phyloP scores from a whole-genome alignment of 35 echinoderm and acorn worm genomes.

The Acanthaster planci region DNA sequence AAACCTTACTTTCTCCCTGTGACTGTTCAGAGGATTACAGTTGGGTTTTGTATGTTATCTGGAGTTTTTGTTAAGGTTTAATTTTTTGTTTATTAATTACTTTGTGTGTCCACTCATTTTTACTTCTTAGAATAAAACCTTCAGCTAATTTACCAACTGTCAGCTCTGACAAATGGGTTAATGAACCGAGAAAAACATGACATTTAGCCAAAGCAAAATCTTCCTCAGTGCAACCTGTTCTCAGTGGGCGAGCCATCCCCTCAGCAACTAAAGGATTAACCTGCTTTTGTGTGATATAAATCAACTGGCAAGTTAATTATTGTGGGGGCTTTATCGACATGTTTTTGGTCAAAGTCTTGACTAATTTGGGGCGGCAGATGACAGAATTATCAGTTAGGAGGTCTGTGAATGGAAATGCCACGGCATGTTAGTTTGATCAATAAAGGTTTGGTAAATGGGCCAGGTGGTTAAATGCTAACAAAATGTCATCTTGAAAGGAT shows the following conservation, averaged over 20 bases:
- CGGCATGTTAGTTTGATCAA: conserved; percentile 2
- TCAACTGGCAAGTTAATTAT: neutral
- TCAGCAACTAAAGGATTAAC: neutral
- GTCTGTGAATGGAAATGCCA: neutral
- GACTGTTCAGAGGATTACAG: too few species aligned
- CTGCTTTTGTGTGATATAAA: neutral
- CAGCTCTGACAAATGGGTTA: too few species aligned
- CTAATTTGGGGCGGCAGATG: neutral
- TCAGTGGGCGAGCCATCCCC: too few species aligned
- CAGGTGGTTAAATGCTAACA: neutral
- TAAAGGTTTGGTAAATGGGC: neutral
- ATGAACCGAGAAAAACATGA: too few species aligned
- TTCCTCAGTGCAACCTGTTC: neutral
- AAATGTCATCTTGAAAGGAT: neutral
- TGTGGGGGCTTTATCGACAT: neutral
- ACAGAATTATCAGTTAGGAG: neutral
- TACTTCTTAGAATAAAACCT: too few species aligned
- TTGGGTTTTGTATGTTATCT: too few species aligned
- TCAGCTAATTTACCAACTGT: too few species aligned
- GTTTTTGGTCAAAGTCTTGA: neutral
- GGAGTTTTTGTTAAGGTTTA: too few species aligned
- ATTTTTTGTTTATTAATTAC: too few species aligned
- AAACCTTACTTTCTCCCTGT: too few species aligned
- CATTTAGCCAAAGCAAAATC: too few species aligned
- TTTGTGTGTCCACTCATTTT: too few species aligned